Percentiles rank a stretch among this genome's conserved stretches.
Evolutionary conservation across 2,113 vertebrate genomes (phyloP).

Genomic region (Gambusia affinis): DNA sequence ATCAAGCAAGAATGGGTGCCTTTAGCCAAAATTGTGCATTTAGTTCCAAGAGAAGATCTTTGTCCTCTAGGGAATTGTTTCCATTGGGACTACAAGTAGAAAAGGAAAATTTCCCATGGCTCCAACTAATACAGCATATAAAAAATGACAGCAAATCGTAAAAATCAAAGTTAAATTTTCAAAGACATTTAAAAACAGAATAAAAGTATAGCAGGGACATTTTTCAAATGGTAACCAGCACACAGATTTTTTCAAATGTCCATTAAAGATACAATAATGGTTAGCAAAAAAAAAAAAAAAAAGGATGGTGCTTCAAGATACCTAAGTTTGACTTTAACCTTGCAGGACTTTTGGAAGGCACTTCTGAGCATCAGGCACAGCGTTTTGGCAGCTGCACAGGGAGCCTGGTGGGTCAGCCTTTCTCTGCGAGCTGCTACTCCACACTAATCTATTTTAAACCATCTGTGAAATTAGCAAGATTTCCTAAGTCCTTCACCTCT

Average conservation of each 20-base stretch:
- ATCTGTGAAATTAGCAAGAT: slow-evolving; percentile 89
- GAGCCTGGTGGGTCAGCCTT: slow-evolving; percentile 83
- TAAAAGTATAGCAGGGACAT: not conserved
- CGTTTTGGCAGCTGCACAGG: slow-evolving; percentile 84
- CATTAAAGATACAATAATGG: slow-evolving; percentile 23
- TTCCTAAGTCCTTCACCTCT: slow-evolving; percentile 87
- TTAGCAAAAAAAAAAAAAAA: slow-evolving; percentile 59
- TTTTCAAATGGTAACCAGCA: slow-evolving; percentile 17
- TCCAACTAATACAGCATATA: not conserved
- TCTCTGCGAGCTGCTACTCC: slow-evolving; percentile 83
- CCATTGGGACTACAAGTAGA: slow-evolving; percentile 25
- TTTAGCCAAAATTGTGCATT: slow-evolving; percentile 60
- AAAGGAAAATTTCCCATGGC: slow-evolving; percentile 49
- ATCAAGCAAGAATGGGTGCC: slow-evolving; percentile 69
- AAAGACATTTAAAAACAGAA: not conserved
- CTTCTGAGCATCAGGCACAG: slow-evolving; percentile 78
- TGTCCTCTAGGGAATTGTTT: slow-evolving; percentile 61
- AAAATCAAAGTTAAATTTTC: not conserved
- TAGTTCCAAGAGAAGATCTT: slow-evolving; percentile 55
- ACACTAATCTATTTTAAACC: slow-evolving; percentile 89
- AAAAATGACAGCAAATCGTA: not conserved
- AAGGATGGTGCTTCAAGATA: slow-evolving; percentile 66
- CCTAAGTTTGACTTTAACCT: slow-evolving; percentile 87
- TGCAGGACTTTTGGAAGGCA: slow-evolving; percentile 88
- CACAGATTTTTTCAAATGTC: slow-evolving; percentile 24